A percentile compares a stretch with the other conserved stretches of the same genome.
Conservation (phyloP, 1,140 invertebrate genomes). For the Gryllus bimaculatus region DNA sequence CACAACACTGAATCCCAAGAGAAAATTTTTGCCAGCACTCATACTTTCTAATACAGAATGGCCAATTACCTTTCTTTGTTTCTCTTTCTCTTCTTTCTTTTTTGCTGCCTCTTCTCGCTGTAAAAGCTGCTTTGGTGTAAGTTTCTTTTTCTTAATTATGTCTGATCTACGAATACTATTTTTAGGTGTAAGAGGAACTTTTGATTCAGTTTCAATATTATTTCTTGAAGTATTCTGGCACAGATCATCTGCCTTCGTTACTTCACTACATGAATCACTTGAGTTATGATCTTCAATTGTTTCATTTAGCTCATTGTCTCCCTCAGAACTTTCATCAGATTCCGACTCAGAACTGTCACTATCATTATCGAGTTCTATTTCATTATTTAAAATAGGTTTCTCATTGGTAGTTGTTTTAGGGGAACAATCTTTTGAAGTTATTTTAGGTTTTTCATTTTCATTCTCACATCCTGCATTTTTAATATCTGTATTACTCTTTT, state of each 20-base stretch:
- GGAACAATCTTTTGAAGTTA: background rate
- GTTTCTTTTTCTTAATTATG: slow-evolving; percentile 7
- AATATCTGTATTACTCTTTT: background rate
- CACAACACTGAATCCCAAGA: background rate
- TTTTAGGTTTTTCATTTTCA: background rate
- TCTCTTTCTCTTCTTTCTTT: slow-evolving; percentile 16
- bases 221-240: background rate
- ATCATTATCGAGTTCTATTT: background rate
- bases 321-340: background rate
- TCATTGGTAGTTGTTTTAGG: slow-evolving; percentile 2
- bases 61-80: slow-evolving; percentile 8
- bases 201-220: background rate
- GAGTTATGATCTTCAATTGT: background rate
- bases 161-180: background rate
- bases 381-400: background rate
- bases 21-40: background rate
- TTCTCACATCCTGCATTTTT: background rate
- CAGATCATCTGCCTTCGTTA: background rate
- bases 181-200: background rate
- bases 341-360: background rate
- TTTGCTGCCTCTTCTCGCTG: slow-evolving; percentile 13
- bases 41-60: background rate
- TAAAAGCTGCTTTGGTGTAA: slow-evolving; percentile 16
- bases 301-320: background rate
- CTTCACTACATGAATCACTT: background rate